These are phyloP conservation scores for Vulpes ferrilata DNA, from an alignment of 2,113 vertebrate species.

Conservation along the genomic window DNA sequence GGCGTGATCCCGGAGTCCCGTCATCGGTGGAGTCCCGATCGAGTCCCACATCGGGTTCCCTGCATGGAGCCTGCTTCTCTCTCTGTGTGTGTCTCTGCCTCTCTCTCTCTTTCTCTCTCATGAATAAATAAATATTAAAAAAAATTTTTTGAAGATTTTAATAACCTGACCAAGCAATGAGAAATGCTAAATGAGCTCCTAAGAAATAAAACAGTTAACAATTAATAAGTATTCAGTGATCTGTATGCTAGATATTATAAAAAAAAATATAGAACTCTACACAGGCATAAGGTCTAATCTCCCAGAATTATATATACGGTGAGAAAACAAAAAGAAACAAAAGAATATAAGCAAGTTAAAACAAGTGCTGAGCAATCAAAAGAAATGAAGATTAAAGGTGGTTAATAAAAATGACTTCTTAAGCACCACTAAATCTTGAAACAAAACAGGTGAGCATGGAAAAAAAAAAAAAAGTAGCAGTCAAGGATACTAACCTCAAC, in stretches of 20 bases:
- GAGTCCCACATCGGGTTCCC: no score
- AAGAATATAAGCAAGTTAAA: slow-evolving; percentile 57
- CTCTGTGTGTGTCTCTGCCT: no score
- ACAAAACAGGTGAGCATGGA: not conserved
- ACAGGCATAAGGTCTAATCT: not conserved
- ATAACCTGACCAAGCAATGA: slow-evolving; percentile 29
- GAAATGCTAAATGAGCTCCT: not conserved
- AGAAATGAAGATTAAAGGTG: slow-evolving; percentile 20
- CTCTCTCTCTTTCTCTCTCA: no score
- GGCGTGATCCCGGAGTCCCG: no score
- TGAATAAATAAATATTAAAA: not conserved
- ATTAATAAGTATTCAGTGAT: slow-evolving; percentile 37
- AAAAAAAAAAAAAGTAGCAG: not conserved
- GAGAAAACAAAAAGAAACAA: not conserved
- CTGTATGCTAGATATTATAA: not conserved
- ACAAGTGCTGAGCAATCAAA: slow-evolving; percentile 33
- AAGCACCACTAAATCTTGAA: slow-evolving; percentile 40
- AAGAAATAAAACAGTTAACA: slow-evolving; percentile 1
- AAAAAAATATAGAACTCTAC: not conserved
- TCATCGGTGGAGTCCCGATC: no score
- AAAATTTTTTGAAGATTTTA: slow-evolving; percentile 14
- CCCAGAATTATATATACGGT: not conserved
- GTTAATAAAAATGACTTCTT: slow-evolving; percentile 33
- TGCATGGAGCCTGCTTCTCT: no score
- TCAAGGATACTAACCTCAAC: slow-evolving; percentile 1